phyloP scores from a whole-genome alignment of 2,888 invertebrate genomes.

The Chydorus sphaericus region DNA sequence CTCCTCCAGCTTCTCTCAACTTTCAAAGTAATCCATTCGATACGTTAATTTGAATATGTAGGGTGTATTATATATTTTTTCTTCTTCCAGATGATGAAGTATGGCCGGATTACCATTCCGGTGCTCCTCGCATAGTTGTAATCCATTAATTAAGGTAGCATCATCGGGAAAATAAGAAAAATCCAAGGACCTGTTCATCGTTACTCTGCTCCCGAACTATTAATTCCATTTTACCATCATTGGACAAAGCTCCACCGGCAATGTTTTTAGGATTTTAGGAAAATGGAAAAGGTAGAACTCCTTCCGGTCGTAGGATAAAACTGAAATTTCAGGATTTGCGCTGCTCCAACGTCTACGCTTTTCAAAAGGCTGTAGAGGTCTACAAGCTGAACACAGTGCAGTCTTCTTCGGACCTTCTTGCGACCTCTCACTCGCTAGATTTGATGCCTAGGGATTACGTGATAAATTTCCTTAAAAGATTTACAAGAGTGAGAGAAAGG shows the following conservation, averaged over 20 bases:
- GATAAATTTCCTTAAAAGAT: too few species aligned
- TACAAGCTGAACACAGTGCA: slow-evolving; percentile 60
- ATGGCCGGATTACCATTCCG: too few species aligned
- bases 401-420: slow-evolving; percentile 68
- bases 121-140: too few species aligned
- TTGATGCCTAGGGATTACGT: background rate
- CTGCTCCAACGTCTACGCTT: slow-evolving; percentile 61
- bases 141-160: too few species aligned
- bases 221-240: slow-evolving; percentile 44
- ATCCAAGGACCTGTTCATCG: slow-evolving; percentile 37
- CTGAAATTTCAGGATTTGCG: slow-evolving; percentile 55
- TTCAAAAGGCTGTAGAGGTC: slow-evolving; percentile 62
- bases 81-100: too few species aligned
- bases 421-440: slow-evolving; percentile 63
- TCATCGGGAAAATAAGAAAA: too few species aligned
- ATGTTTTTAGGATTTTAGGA: slow-evolving; percentile 47
- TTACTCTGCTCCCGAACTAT: slow-evolving; percentile 47
- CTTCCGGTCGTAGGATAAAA: slow-evolving; percentile 51
- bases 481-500: too few species aligned
- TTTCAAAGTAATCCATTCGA: too few species aligned
- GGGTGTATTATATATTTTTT: too few species aligned
- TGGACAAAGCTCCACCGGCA: slow-evolving; percentile 51
- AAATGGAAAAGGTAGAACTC: slow-evolving; percentile 35
- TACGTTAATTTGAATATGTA: too few species aligned
- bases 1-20: too few species aligned